A percentile compares a stretch with the other conserved stretches of the same genome.
Evolutionary conservation across 2,113 vertebrate species (phyloP).

Genomic region (Chloebia gouldiae): DNA sequence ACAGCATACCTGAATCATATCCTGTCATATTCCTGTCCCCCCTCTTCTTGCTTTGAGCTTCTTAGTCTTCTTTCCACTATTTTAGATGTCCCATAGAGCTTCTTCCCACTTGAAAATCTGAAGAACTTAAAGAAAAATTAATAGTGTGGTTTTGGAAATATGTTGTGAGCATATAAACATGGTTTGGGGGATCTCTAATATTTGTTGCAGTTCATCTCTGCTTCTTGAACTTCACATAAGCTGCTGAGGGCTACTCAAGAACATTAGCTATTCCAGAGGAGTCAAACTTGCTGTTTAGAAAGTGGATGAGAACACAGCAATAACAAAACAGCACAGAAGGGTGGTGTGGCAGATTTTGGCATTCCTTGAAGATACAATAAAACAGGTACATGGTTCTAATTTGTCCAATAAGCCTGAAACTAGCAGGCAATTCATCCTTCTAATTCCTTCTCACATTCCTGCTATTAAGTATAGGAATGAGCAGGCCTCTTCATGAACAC

Average conservation of each 20-base stretch:
- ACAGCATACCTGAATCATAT: not conserved
- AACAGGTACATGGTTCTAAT: not conserved
- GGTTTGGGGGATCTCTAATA: not conserved
- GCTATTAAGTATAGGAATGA: not conserved
- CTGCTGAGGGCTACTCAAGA: not conserved
- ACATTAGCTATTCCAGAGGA: not conserved
- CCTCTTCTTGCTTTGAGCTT: not conserved
- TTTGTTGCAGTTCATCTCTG: not conserved
- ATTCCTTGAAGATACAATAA: not conserved
- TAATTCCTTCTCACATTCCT: not conserved
- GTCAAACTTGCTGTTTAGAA: not conserved
- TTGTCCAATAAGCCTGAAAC: not conserved
- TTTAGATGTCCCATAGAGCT: not conserved
- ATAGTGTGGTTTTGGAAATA: not conserved
- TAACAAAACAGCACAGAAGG: not conserved
- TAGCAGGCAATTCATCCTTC: not conserved
- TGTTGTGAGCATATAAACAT: rapidly evolving
- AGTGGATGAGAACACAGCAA: not conserved
- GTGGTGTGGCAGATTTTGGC: not conserved
- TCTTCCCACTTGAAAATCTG: not conserved
- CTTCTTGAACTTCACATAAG: not conserved
- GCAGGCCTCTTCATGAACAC: not conserved
- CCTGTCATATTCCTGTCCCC: not conserved
- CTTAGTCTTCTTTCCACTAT: not conserved
- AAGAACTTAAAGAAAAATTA: not conserved